Evolutionary conservation across 2,113 vertebrate genomes (phyloP).

Genomic region (Myrmophylax atrothorax): DNA sequence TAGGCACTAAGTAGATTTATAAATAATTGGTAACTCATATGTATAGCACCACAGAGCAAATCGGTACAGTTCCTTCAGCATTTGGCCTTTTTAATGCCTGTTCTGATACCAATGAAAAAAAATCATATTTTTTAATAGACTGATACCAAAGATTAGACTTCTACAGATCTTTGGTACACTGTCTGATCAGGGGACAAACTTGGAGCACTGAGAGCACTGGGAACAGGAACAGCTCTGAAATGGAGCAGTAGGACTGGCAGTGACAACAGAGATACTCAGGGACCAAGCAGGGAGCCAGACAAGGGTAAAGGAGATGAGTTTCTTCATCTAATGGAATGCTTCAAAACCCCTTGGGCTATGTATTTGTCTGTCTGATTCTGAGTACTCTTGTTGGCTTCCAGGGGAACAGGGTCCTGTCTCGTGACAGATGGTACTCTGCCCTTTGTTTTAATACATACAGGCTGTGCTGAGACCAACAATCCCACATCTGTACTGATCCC

Average conservation of each 20-base stretch:
- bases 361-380: background rate
- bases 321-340: background rate
- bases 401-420: background rate
- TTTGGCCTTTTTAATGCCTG: background rate
- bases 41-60: background rate
- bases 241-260: background rate
- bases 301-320: background rate
- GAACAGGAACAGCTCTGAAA: background rate
- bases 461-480: background rate
- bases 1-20: background rate
- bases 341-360: background rate
- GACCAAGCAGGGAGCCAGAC: background rate
- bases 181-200: background rate
- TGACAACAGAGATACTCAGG: fast-evolving
- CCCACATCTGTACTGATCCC: background rate
- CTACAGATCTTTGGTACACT: background rate
- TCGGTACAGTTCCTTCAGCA: background rate
- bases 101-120: background rate
- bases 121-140: background rate
- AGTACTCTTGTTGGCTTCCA: background rate
- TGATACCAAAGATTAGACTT: background rate
- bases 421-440: background rate
- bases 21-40: background rate
- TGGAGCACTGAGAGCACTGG: too few relatives aligned
- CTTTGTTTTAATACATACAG: background rate